Base-by-base conservation (phyloP, 2,113 vertebrate genomes). In the Apteryx owenii region DNA sequence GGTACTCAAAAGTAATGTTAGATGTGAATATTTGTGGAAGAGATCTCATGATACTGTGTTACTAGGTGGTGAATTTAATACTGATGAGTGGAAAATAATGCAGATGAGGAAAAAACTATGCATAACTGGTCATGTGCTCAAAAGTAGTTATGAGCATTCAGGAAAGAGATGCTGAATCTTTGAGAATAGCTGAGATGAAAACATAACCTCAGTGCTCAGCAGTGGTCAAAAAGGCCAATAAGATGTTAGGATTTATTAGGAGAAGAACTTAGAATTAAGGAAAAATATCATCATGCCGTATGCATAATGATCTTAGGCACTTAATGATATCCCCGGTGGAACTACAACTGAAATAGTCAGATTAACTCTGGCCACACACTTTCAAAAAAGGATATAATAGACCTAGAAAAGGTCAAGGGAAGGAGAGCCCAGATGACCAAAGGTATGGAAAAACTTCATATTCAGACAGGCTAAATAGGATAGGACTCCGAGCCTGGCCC, bases 11-110 rank as follows among this genome's bases (percentile, higher is more conserved):
- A 48, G 13, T 68, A 16, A 89, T n/a, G 56, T 15, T 81, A 17
- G 88, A n/a, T 85, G 58, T 53, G 94, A 78, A 21, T 87, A 71
- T 53, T 68, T 91, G 90, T 61, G 31, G 16, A 25, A 51, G 81
- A 72, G n/a, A 42, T 17, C 21, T 51, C 66, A 60, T 5, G 1
- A 2, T 61, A 9, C 16, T 18, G 29, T 28, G 72, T 82, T 65
- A 88, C 92, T 38, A 88, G 85, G 66, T 65, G 96, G 33, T 48
- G 77, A 56, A 77, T 73, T 76, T 29, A 20, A 58, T 44, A 38
- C 78, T 87, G 79, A 90, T 80, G 82, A 81, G 86, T 87, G 86
- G 62, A 84, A 90, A 89, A 68, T 76, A 54, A 92, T 84, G 82
- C 38, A 84, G 62, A 94, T 90, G 92, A 89, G 61, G 85, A 25